These are phyloP conservation scores for Phasianus colchicus DNA, from an alignment of 2,113 vertebrate species.

Conservation along the genomic window DNA sequence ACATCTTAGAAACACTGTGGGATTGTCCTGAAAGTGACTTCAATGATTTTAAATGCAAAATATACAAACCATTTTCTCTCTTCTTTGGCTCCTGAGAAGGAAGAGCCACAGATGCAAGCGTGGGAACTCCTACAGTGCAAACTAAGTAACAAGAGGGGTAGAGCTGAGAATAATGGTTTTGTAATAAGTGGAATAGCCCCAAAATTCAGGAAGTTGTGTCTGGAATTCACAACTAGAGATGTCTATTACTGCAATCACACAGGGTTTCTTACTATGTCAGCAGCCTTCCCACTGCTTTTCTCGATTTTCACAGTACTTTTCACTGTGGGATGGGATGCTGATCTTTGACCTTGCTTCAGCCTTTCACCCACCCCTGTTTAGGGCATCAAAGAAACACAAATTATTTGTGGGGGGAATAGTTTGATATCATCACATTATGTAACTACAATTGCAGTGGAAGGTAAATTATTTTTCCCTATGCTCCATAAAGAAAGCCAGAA, in stretches of 20 bases:
- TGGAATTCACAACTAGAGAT: not conserved
- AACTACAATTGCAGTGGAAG: not conserved
- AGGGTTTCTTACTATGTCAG: not conserved
- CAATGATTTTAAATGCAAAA: not conserved
- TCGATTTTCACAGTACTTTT: not conserved
- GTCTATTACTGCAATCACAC: not conserved
- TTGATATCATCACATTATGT: not conserved
- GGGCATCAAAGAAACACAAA: not conserved
- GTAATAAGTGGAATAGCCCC: not conserved
- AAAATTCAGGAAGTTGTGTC: not conserved
- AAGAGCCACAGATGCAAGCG: not conserved
- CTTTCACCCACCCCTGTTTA: not conserved
- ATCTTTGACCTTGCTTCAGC: not conserved
- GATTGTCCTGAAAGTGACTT: not conserved
- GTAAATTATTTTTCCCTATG: not conserved
- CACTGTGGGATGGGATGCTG: not conserved
- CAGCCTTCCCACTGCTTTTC: not conserved
- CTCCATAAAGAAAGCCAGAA: not conserved
- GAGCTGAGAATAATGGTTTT: not conserved
- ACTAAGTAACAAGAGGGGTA: not conserved
- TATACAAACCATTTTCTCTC: not conserved
- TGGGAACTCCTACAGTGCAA: not conserved
- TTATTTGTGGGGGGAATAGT: not conserved
- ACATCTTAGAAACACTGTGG: fast-evolving
- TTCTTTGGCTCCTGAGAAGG: not conserved